Conservation (phyloP, 2,888 invertebrate species). For the Shargacucullia verbasci region DNA sequence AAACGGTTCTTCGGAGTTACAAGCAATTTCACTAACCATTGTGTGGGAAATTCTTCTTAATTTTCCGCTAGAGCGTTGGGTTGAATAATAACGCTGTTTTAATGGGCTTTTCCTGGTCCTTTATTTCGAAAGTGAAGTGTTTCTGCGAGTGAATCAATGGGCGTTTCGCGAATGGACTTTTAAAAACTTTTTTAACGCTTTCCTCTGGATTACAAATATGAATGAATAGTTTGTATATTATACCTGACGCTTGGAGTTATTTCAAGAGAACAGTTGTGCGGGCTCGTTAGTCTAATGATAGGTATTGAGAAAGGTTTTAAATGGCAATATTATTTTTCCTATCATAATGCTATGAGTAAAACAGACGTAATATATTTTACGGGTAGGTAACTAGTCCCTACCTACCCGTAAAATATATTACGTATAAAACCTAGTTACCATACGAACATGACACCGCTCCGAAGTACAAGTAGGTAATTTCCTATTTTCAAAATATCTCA, state of each 20-base stretch:
- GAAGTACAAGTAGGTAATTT: conserved; percentile 39
- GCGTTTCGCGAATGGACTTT: conserved; percentile 49
- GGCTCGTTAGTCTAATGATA: too few species aligned
- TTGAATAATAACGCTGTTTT: conserved; percentile 77
- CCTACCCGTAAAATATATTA: too few species aligned
- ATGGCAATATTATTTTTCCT: too few species aligned
- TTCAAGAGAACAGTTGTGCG: conserved; percentile 3
- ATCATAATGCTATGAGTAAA: too few species aligned
- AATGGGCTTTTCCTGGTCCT: conserved; percentile 74
- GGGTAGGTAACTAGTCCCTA: too few species aligned
- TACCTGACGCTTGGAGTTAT: conserved; percentile 20
- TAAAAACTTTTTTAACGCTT: conserved; percentile 35
- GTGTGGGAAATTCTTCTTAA: conserved; percentile 78
- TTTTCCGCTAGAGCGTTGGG: conserved; percentile 77
- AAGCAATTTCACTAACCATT: conserved; percentile 73
- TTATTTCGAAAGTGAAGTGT: conserved; percentile 70
- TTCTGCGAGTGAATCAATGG: conserved; percentile 60
- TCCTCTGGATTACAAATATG: conserved; percentile 16
- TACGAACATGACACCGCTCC: background rate
- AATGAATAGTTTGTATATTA: conserved; percentile 18
- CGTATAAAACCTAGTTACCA: conserved; percentile 4
- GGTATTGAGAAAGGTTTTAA: too few species aligned
- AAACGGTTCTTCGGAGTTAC: conserved; percentile 64
- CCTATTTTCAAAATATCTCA: conserved; percentile 38
- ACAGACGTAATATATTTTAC: too few species aligned